These are phyloP conservation scores for Thunnus albacares DNA, from an alignment of 2,797 vertebrate genomes.

Conservation along the genomic window DNA sequence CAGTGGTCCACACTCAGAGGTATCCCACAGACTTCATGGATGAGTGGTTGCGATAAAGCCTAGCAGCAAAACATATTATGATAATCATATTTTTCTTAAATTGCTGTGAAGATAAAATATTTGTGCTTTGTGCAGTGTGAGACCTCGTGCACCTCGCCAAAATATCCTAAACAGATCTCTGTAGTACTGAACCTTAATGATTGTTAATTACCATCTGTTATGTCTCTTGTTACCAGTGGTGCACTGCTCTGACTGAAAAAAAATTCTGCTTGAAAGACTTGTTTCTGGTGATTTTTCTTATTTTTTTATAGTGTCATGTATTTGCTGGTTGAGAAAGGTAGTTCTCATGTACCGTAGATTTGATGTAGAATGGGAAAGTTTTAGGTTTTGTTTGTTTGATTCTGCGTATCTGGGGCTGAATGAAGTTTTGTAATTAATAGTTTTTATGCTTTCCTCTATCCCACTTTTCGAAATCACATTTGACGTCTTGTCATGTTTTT, in stretches of 20 bases:
- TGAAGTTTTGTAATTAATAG: background rate
- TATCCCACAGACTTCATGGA: background rate
- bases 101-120: background rate
- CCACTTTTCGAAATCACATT: background rate
- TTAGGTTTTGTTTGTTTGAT: background rate
- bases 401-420: background rate
- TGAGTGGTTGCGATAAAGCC: slow-evolving; percentile 7
- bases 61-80: background rate
- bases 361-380: background rate
- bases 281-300: slow-evolving; percentile 8
- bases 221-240: background rate
- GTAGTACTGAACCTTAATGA: no score
- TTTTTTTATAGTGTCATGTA: background rate
- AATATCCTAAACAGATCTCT: background rate
- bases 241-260: background rate
- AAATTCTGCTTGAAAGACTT: slow-evolving; percentile 1
- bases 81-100: background rate
- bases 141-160: background rate
- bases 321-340: no score
- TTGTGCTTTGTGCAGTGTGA: background rate
- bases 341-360: no score
- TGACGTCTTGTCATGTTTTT: background rate
- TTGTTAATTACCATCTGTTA: background rate
- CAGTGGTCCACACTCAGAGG: background rate
- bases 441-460: background rate